phyloP scores from a whole-genome alignment of 2,888 invertebrate species.

The Nebria brevicollis region DNA sequence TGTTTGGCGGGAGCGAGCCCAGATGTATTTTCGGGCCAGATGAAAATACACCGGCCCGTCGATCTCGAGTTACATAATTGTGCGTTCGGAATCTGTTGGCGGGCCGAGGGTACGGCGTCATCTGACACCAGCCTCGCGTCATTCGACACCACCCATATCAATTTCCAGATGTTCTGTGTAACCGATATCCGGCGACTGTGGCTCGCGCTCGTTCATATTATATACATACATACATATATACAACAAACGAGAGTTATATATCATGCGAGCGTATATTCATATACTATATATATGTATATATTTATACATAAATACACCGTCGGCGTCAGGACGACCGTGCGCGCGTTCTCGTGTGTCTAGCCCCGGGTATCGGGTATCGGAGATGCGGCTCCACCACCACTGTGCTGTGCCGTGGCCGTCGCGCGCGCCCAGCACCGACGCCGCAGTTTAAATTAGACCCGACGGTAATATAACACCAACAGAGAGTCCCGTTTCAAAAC shows the following conservation, averaged over 20 bases:
- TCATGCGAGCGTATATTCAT: conserved; percentile 45
- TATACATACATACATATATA: conserved; percentile 30
- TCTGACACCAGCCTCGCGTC: conserved; percentile 28
- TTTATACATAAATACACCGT: conserved; percentile 20
- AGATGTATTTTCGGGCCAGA: conserved; percentile 37
- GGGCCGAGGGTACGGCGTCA: conserved; percentile 22
- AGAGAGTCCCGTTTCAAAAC: conserved; percentile 28
- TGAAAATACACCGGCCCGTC: conserved; percentile 43
- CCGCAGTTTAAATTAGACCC: conserved; percentile 50
- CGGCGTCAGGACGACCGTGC: neutral
- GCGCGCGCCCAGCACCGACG: conserved; percentile 51
- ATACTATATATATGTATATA: conserved; percentile 45
- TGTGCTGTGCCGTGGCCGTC: conserved; percentile 44
- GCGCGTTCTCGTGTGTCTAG: conserved; percentile 3
- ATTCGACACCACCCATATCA: conserved; percentile 45
- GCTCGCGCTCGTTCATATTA: conserved; percentile 34
- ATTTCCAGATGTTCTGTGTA: conserved; percentile 47
- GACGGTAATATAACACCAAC: conserved; percentile 39
- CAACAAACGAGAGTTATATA: conserved; percentile 45
- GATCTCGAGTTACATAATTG: conserved; percentile 39
- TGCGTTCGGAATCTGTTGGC: conserved; percentile 41
- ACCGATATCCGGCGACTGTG: conserved; percentile 28
- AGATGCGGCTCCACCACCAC: conserved; percentile 50
- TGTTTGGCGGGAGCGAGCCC: conserved; percentile 17
- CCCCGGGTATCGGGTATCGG: conserved; percentile 17